Evolutionary conservation across 2,888 invertebrate genomes (phyloP), one percentile per base, ranked within the genome.

Genomic region (Philereme transversata): DNA sequence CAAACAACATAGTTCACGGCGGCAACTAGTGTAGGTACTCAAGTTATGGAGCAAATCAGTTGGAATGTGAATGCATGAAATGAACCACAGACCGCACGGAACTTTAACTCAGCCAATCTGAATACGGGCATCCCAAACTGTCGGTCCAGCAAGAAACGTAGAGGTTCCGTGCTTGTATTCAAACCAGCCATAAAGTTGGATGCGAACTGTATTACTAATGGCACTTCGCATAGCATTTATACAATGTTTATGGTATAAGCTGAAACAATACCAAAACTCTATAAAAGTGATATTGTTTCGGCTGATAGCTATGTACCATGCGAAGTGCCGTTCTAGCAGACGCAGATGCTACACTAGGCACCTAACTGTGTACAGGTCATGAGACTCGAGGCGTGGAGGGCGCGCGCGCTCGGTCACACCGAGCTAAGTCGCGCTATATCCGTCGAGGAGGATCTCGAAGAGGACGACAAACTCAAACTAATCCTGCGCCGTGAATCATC

Each of bases 361-460:
- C 40, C 22, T 22, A 22, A 22, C 22, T 22, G 1, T 22, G 48
- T 41, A 33, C 64, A 96, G 96, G 94, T 96, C 93, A 94, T 96
- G 95, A 95, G 95, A 87, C 85, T 96, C 87, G 95, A 95, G 80
- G 94, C 94, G 64, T 94, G 94, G 93, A 94, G 88, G 85, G 93
- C 90, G 82, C 94, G 92, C 74, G 93, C 92, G 82, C 93, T 91
- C 88, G 94, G 92, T 67, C 87, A 80, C 61, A 72, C 82, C 33
- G 82, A 84, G 63, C 77, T 84, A 51, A 81, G 78, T 63, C 87
- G 88, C 65, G 82, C 88, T 34, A 78, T 87, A 57, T 89, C 88
- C 4, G 74, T 85, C 47, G 90, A 90, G 64, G 91, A 92, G 38
- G 90, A 91, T 59, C 66, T 86, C 0, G 88, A 88, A 43, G 90